phyloP scores from a whole-genome alignment of 2,888 invertebrate species.

The Nephrotoma flavescens region DNA sequence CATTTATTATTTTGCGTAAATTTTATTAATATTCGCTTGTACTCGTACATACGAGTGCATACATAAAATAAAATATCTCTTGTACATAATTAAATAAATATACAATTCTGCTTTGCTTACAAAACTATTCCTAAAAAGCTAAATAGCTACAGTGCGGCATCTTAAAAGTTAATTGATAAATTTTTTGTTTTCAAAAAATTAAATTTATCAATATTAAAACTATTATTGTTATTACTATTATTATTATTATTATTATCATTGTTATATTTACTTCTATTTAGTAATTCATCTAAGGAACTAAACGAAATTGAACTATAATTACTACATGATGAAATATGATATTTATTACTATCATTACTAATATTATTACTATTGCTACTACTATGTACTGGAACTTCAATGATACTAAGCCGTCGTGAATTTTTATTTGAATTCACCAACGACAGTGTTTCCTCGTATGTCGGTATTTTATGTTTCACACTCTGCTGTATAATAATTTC shows the following conservation, averaged over 20 bases:
- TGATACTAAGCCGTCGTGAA: background rate
- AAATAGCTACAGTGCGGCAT: background rate
- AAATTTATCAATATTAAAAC: background rate
- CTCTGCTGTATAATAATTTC: background rate
- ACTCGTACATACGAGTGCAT: no score
- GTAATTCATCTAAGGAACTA: conserved; percentile 2
- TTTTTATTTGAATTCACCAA: background rate
- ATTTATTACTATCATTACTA: background rate
- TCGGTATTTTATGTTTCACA: background rate
- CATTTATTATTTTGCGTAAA: background rate
- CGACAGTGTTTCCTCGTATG: background rate
- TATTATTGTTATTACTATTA: background rate
- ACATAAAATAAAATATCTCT: background rate
- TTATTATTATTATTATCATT: background rate
- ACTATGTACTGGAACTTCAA: background rate
- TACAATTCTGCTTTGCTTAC: background rate
- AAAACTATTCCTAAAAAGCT: background rate
- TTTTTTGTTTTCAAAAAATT: background rate
- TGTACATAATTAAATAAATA: background rate
- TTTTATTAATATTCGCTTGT: background rate
- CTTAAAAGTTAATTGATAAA: background rate
- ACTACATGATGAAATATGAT: background rate
- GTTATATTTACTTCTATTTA: background rate
- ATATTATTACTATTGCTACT: background rate
- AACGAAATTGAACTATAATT: background rate